Percentiles rank a stretch among this genome's conserved stretches.
Evolutionary conservation across 2,888 invertebrate species (phyloP).

Genomic region (Melikaiella ostensackeni): DNA sequence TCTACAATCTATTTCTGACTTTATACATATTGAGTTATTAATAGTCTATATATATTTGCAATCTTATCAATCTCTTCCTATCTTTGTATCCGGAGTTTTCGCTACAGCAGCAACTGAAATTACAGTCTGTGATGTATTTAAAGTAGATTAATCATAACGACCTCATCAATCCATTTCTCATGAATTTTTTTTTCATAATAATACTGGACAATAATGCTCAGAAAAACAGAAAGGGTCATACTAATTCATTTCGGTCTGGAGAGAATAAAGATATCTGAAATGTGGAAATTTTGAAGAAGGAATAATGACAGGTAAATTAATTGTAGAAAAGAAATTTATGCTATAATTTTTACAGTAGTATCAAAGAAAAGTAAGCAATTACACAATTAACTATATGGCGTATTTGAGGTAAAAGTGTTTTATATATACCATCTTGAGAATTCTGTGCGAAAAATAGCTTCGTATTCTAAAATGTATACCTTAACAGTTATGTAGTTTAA

Average conservation of each 20-base stretch:
- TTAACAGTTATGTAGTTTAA: not conserved
- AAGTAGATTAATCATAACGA: conserved; percentile 1
- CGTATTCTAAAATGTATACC: too few species aligned
- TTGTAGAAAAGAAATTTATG: not conserved
- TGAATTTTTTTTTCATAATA: conserved; percentile 12
- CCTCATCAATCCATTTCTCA: conserved; percentile 4
- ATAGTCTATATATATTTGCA: conserved; percentile 6
- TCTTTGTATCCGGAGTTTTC: conserved; percentile 2
- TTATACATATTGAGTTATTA: not conserved
- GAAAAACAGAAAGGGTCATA: not conserved
- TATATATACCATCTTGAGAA: too few species aligned
- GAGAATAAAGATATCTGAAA: not conserved
- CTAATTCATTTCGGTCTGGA: not conserved
- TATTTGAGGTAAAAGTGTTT: too few species aligned
- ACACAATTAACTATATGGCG: not conserved
- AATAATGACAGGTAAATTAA: not conserved
- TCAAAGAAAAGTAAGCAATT: not conserved
- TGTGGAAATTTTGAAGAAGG: not conserved
- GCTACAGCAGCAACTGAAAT: conserved; percentile 17
- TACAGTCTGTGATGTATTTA: conserved; percentile 28
- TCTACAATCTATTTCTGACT: not conserved
- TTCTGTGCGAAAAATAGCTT: too few species aligned
- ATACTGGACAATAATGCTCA: not conserved
- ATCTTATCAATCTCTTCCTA: conserved; percentile 16
- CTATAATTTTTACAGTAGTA: too few species aligned